A percentile compares a stretch with the other conserved stretches of the same genome.
These are phyloP conservation scores for Apogon hyalosoma DNA, from an alignment of 2,797 vertebrate genomes.

Conservation along the genomic window DNA sequence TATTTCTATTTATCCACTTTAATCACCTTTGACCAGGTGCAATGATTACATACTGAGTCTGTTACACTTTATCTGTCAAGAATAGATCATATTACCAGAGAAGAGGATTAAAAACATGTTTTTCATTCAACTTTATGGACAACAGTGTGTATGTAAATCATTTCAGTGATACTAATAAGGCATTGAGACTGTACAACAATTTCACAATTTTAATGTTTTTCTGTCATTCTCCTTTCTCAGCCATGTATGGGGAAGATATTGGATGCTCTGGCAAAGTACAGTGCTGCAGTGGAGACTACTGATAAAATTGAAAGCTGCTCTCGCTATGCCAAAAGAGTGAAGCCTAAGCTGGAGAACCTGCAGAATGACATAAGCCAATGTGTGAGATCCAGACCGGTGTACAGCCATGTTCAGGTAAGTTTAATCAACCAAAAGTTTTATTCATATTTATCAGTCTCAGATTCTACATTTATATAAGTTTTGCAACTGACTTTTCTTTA, in stretches of 20 bases:
- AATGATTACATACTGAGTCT: too few species aligned
- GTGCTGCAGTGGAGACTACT: constrained; percentile 36
- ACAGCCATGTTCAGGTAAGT: constrained; percentile 18
- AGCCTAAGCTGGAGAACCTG: constrained; percentile 44
- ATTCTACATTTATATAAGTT: not conserved
- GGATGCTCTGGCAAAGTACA: constrained; percentile 67
- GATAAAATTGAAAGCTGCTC: constrained; percentile 51
- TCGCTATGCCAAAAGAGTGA: constrained; percentile 18
- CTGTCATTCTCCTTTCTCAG: constrained; percentile 51
- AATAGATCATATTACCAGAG: too few species aligned
- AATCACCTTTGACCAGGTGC: too few species aligned
- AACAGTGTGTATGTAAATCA: too few species aligned
- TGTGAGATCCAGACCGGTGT: not conserved
- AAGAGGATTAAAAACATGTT: not conserved
- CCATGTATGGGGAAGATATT: constrained; percentile 74
- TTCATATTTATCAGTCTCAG: not conserved
- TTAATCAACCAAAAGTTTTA: not conserved
- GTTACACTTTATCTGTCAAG: too few species aligned
- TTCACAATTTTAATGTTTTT: not conserved
- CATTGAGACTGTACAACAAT: not conserved
- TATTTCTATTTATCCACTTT: too few species aligned
- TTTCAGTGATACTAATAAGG: too few species aligned
- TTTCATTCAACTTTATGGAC: not conserved
- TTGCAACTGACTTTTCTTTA: not conserved
- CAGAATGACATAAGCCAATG: constrained; percentile 51